These are phyloP conservation scores for Chaetodon auriga DNA, from an alignment of 2,113 vertebrate species.

Conservation along the genomic window DNA sequence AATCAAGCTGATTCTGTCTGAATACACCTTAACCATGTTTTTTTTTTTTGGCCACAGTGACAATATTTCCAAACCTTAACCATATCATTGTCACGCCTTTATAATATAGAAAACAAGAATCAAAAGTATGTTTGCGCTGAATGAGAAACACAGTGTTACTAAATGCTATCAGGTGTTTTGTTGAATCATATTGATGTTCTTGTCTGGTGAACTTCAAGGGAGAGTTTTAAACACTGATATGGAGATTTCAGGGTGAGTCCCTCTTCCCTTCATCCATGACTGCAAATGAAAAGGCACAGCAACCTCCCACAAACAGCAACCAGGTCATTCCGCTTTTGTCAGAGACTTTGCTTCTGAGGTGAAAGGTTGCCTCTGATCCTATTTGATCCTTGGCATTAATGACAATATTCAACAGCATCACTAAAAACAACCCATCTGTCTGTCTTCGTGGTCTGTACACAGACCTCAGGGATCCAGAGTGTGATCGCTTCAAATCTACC, in stretches of 20 bases:
- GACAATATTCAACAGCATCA: conserved; percentile 59
- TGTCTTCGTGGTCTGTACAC: conserved; percentile 39
- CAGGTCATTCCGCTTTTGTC: conserved; percentile 61
- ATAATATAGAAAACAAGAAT: too few species aligned
- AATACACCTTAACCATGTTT: too few species aligned
- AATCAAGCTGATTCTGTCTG: not conserved
- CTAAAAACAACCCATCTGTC: conserved; percentile 76
- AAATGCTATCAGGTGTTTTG: too few species aligned
- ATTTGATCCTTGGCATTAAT: conserved; percentile 71
- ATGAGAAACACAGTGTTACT: too few species aligned
- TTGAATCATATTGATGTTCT: too few species aligned
- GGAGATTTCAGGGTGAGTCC: not conserved
- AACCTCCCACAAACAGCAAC: conserved; percentile 14
- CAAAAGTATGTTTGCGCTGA: too few species aligned
- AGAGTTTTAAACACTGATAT: too few species aligned
- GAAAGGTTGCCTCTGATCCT: conserved; percentile 71
- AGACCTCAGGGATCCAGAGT: conserved; percentile 48
- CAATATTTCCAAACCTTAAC: too few species aligned
- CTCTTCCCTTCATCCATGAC: not conserved
- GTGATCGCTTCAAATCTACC: conserved; percentile 41
- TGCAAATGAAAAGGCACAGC: conserved; percentile 4
- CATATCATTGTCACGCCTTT: too few species aligned
- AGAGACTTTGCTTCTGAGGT: conserved; percentile 38
- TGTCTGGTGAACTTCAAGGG: too few species aligned
- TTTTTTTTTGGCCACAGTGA: too few species aligned